Evolutionary conservation across 2,797 vertebrate species (phyloP).

Genomic region (Pristis pectinata): DNA sequence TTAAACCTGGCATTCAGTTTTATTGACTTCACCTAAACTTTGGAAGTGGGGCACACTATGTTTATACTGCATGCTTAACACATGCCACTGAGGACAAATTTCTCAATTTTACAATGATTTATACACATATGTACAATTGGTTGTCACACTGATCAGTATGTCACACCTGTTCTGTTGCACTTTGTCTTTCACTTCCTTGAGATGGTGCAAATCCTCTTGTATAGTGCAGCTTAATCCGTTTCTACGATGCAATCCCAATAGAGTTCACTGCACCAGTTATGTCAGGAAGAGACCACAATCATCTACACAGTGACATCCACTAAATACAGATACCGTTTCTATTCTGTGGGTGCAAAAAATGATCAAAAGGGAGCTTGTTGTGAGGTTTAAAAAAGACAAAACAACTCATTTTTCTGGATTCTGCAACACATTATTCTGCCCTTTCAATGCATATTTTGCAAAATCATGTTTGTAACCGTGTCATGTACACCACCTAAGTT

Average conservation of each 20-base stretch:
- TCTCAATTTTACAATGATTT: background rate
- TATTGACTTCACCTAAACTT: no score
- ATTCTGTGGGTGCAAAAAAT: background rate
- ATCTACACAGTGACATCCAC: background rate
- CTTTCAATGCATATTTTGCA: background rate
- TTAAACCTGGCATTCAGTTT: no score
- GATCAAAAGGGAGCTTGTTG: background rate
- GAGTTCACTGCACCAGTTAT: no score
- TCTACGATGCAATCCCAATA: background rate
- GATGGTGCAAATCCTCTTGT: background rate
- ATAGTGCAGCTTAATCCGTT: background rate
- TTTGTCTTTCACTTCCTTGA: background rate
- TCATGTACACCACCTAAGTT: background rate
- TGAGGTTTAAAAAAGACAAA: background rate
- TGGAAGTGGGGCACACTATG: no score
- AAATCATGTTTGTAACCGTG: background rate
- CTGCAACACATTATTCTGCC: background rate
- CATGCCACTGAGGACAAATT: no score
- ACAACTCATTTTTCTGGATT: background rate
- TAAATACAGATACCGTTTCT: background rate
- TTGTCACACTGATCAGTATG: background rate
- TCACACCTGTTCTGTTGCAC: background rate
- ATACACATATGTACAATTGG: background rate
- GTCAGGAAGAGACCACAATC: no score
- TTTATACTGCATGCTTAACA: no score